Percentiles rank a stretch among this genome's conserved stretches.
Conservation (phyloP, 2,113 vertebrate genomes). For the Vombatus ursinus region DNA sequence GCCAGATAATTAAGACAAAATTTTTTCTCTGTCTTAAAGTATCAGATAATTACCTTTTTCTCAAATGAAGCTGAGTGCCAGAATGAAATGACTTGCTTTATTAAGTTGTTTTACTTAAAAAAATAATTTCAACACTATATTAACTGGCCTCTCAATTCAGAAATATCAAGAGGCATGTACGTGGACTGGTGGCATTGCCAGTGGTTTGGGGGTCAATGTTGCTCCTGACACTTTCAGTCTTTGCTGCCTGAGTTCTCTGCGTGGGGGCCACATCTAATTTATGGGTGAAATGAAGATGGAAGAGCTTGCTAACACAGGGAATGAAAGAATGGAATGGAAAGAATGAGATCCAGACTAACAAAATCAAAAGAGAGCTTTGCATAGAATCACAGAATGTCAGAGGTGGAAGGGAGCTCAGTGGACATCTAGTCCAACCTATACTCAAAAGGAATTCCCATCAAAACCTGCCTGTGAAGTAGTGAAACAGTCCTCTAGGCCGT, state of each 20-base stretch:
- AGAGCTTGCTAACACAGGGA: neutral
- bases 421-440: neutral
- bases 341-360: neutral
- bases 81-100: neutral
- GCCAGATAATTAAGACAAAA: neutral
- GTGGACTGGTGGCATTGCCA: neutral
- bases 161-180: neutral
- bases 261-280: neutral
- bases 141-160: neutral
- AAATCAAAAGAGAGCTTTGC: neutral
- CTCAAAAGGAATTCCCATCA: neutral
- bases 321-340: neutral
- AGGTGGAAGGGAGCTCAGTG: neutral
- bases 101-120: neutral
- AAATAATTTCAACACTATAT: neutral
- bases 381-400: neutral
- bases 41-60: neutral
- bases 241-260: neutral
- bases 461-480: neutral
- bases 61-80: neutral
- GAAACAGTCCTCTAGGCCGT: neutral
- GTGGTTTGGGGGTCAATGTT: neutral
- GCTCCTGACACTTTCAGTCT: neutral
- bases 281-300: neutral
- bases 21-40: neutral